Conservation (phyloP, 2,113 vertebrate species). For the Athene noctua region DNA sequence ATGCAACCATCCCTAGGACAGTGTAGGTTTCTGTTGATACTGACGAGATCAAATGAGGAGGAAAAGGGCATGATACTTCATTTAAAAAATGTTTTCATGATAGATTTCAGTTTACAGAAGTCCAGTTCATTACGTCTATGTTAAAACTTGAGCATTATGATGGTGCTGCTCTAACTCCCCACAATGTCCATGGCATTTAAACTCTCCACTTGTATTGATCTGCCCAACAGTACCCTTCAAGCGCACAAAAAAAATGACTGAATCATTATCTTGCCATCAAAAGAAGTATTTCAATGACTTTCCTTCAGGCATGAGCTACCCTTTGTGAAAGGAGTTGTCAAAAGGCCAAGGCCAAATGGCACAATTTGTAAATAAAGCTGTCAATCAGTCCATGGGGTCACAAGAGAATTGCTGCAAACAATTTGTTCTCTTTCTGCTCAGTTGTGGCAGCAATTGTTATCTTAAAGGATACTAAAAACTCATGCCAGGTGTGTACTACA, state of each 20-base stretch:
- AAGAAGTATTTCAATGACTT: constrained; percentile 33
- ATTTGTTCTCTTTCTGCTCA: neutral
- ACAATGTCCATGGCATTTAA: neutral
- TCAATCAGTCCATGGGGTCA: constrained; percentile 6
- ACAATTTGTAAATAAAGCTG: constrained; percentile 42
- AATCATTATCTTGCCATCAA: constrained; percentile 34
- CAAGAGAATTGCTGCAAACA: neutral
- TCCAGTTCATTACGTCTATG: neutral
- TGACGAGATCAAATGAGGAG: neutral
- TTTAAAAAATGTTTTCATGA: neutral
- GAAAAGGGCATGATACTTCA: neutral
- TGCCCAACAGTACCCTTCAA: neutral
- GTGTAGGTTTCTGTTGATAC: neutral
- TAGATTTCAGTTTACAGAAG: neutral
- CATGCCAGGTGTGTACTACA: neutral
- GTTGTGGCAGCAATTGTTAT: neutral
- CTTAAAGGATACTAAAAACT: neutral
- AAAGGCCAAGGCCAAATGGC: constrained; percentile 46
- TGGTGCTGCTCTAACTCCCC: neutral
- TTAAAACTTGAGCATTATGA: neutral
- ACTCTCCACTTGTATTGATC: constrained; percentile 1
- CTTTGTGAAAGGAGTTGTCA: constrained; percentile 33
- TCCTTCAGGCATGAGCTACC: neutral
- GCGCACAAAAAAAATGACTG: neutral
- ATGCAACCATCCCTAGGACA: neutral